These are phyloP conservation scores for Galbula dea DNA, from an alignment of 2,113 vertebrate species.

Conservation along the genomic window DNA sequence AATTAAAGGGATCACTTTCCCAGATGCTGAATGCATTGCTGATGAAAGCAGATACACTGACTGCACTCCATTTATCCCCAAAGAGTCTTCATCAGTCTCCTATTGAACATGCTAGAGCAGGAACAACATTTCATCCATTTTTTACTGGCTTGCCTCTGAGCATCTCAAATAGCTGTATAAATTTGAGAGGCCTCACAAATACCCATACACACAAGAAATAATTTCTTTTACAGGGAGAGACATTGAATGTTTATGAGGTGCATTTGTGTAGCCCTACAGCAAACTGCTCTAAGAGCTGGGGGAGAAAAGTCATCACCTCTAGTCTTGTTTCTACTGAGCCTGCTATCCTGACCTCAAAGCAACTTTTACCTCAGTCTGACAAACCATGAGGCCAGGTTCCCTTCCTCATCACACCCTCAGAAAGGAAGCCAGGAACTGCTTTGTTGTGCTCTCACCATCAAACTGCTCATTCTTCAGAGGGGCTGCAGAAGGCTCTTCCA, in stretches of 20 bases:
- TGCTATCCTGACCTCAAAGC: neutral
- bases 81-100: conserved; percentile 1
- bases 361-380: neutral
- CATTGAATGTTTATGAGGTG: neutral
- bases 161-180: neutral
- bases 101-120: neutral
- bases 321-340: neutral
- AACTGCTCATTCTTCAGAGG: conserved; percentile 73
- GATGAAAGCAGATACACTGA: neutral
- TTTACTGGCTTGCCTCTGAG: neutral
- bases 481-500: neutral
- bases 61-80: conserved; percentile 11
- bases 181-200: neutral
- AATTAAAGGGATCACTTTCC: conserved; percentile 35
- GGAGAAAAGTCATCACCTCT: neutral
- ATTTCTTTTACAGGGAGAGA: neutral
- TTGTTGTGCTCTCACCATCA: conserved; percentile 78
- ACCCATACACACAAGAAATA: neutral
- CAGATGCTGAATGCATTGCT: conserved; percentile 1
- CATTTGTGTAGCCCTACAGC: neutral
- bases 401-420: neutral
- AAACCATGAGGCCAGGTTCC: neutral
- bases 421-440: neutral
- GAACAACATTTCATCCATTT: neutral
- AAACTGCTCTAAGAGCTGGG: neutral